phyloP scores from a whole-genome alignment of 2,113 vertebrate genomes.

The Pogona vitticeps region DNA sequence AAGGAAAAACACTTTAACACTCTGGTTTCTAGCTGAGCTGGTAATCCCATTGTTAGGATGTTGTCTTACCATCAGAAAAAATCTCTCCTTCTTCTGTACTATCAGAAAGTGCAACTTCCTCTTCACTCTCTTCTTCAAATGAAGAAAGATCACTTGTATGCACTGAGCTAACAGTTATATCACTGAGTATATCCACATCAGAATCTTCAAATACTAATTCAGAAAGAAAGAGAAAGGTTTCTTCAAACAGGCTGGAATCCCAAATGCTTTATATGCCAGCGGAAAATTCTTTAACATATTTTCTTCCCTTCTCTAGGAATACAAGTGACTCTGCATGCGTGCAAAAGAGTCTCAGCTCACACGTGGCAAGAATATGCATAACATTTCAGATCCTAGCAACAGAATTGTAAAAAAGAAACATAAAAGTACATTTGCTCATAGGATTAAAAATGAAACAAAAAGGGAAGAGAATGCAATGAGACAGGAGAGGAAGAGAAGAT shows the following conservation, averaged over 20 bases:
- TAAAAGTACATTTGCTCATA: not conserved
- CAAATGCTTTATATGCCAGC: not conserved
- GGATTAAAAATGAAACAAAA: not conserved
- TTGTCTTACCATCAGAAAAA: conserved; percentile 61
- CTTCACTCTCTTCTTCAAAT: conserved; percentile 94
- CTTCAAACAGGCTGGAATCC: not conserved
- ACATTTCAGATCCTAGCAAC: not conserved
- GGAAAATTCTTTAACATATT: not conserved
- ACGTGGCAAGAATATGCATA: not conserved
- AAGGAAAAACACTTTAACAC: not conserved
- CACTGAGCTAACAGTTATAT: conserved; percentile 98
- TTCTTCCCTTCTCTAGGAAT: not conserved
- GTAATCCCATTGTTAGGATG: not conserved
- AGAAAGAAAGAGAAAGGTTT: conserved; percentile 59
- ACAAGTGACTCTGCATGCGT: not conserved
- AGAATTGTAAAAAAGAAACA: not conserved
- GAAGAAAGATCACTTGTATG: conserved; percentile 98
- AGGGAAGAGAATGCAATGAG: not conserved
- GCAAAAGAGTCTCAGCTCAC: not conserved
- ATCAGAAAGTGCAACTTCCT: conserved; percentile 84
- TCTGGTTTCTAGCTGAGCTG: not conserved
- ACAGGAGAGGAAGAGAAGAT: not conserved
- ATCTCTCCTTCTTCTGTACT: conserved; percentile 95
- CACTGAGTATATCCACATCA: conserved; percentile 92
- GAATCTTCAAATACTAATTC: conserved; percentile 89